A percentile compares a stretch with the other conserved stretches of the same genome.
These are phyloP conservation scores for Xyrichtys novacula DNA, from an alignment of 2,797 vertebrate species.

Conservation along the genomic window DNA sequence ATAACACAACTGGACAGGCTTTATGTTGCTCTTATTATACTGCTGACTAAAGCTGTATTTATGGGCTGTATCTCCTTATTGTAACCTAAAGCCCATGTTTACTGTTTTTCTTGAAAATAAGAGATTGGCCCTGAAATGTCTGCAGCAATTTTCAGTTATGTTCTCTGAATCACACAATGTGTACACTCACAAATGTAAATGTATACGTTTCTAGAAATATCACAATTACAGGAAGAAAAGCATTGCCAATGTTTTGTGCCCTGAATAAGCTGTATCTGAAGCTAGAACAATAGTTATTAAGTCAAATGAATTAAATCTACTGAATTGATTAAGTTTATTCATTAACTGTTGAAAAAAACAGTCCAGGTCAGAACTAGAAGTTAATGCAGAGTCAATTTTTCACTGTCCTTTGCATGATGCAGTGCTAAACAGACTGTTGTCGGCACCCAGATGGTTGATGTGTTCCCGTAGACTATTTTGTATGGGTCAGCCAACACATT, in stretches of 20 bases:
- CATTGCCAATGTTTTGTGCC: background rate
- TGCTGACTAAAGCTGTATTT: slow-evolving; percentile 7
- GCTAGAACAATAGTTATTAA: no score
- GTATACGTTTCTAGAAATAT: slow-evolving; percentile 4
- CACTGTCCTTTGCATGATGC: background rate
- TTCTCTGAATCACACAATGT: background rate
- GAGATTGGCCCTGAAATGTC: background rate
- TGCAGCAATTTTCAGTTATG: slow-evolving; percentile 1
- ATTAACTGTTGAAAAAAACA: no score
- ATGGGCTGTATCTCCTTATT: background rate
- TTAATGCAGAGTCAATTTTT: background rate
- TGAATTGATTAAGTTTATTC: no score
- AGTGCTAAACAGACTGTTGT: background rate
- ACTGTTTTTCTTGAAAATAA: background rate
- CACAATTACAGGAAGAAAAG: background rate
- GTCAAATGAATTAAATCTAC: no score
- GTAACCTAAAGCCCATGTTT: slow-evolving; percentile 7
- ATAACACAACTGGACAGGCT: slow-evolving; percentile 2
- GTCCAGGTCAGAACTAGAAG: background rate
- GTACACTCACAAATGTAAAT: background rate
- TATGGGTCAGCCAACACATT: slow-evolving; percentile 35
- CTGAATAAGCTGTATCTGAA: no score
- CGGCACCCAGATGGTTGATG: slow-evolving; percentile 46
- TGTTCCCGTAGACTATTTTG: slow-evolving; percentile 15
- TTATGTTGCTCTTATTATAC: slow-evolving; percentile 13